These are phyloP conservation scores for Calliopum simillimum DNA, from an alignment of 2,888 invertebrate genomes.

Conservation along the genomic window DNA sequence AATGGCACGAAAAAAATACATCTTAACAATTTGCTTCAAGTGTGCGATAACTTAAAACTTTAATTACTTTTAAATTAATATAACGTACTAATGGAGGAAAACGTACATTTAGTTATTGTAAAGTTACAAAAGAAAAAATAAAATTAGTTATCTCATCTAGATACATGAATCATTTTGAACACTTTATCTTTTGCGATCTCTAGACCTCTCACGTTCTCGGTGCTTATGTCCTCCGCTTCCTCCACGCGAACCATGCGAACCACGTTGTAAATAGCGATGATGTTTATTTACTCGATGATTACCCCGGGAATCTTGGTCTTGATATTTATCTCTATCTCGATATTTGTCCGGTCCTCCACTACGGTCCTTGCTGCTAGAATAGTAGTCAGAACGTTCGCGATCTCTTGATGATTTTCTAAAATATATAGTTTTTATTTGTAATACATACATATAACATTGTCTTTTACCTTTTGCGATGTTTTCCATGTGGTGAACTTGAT, in stretches of 20 bases:
- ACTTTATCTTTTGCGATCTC: slow-evolving; percentile 62
- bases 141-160: too few species aligned
- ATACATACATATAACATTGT: neutral
- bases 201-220: slow-evolving; percentile 59
- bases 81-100: too few species aligned
- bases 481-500: slow-evolving; percentile 65
- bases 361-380: slow-evolving; percentile 56
- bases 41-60: too few species aligned
- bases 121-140: too few species aligned
- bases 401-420: slow-evolving; percentile 53
- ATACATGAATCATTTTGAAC: too few species aligned
- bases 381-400: slow-evolving; percentile 62
- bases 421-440: neutral
- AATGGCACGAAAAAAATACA: too few species aligned
- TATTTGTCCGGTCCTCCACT: slow-evolving; percentile 57
- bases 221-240: slow-evolving; percentile 54
- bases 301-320: slow-evolving; percentile 48
- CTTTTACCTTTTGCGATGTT: slow-evolving; percentile 64
- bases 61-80: too few species aligned
- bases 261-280: slow-evolving; percentile 57
- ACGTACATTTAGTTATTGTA: too few species aligned
- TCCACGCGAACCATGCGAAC: slow-evolving; percentile 51
- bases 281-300: slow-evolving; percentile 55
- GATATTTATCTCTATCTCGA: slow-evolving; percentile 54
- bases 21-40: too few species aligned